phyloP scores from a whole-genome alignment of 2,888 invertebrate species.

The Clepsis dumicolana region DNA sequence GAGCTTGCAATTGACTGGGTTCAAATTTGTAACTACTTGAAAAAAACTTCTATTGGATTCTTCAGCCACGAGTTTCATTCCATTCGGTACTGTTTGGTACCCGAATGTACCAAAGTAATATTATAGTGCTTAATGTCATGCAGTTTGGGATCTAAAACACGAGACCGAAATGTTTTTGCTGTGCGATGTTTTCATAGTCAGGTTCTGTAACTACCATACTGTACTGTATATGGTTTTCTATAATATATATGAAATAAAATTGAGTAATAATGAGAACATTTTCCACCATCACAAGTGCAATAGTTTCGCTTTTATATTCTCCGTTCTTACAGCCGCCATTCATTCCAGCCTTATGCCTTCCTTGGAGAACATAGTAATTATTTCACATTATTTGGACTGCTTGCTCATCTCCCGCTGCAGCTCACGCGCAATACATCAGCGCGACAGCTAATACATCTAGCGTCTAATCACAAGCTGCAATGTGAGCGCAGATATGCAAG shows the following conservation, averaged over 20 bases:
- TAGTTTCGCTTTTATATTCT: background rate
- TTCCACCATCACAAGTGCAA: background rate
- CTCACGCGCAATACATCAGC: conserved; percentile 28
- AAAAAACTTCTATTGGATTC: too few relatives aligned
- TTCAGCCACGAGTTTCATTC: too few relatives aligned
- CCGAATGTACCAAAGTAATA: too few relatives aligned
- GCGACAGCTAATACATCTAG: conserved; percentile 29
- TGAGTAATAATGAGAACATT: too few relatives aligned
- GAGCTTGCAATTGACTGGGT: background rate
- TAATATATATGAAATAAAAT: too few relatives aligned
- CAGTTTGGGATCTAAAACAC: too few relatives aligned
- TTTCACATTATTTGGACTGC: conserved; percentile 6
- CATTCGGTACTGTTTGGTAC: too few relatives aligned
- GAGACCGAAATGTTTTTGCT: too few relatives aligned
- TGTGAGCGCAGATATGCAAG: background rate
- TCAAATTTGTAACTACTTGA: background rate
- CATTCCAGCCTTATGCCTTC: background rate
- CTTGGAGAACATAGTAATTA: background rate
- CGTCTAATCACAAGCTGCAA: conserved; percentile 32
- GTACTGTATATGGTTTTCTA: too few relatives aligned
- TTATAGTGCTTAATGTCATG: too few relatives aligned
- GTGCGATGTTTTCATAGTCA: too few relatives aligned
- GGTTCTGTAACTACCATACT: too few relatives aligned
- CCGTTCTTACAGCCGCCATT: background rate
- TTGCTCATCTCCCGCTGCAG: conserved; percentile 16